A percentile compares a stretch with the other conserved stretches of the same genome.
Evolutionary conservation across 2,888 invertebrate species (phyloP).

Genomic region (Chalcis sispes): DNA sequence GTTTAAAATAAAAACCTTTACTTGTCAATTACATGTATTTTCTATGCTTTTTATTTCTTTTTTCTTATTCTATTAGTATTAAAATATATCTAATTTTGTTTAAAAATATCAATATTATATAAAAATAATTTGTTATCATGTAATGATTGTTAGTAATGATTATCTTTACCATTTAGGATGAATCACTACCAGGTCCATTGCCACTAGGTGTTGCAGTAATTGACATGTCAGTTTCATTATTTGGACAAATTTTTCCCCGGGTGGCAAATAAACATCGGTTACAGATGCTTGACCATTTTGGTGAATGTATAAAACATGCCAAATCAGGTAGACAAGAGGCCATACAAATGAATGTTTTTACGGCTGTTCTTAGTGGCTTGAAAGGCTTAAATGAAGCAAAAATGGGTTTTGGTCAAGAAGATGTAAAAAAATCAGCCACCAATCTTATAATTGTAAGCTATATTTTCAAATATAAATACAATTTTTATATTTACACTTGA

Average conservation of each 20-base stretch:
- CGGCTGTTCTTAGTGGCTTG: conserved; percentile 92
- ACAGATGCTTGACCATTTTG: conserved; percentile 98
- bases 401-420: conserved; percentile 90
- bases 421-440: conserved; percentile 90
- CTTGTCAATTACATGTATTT: too few relatives aligned
- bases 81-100: conserved; percentile 6
- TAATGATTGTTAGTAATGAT: too few relatives aligned
- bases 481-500: conserved; percentile 19
- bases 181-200: conserved; percentile 85
- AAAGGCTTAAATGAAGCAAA: conserved; percentile 93
- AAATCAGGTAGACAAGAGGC: conserved; percentile 96
- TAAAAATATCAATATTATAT: background rate
- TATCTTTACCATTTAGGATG: too few relatives aligned
- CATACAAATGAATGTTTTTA: conserved; percentile 96
- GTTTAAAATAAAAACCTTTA: too few relatives aligned
- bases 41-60: conserved; percentile 18
- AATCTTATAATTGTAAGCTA: conserved; percentile 85
- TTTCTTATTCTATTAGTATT: conserved; percentile 34
- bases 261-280: conserved; percentile 97
- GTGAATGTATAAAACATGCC: conserved; percentile 94
- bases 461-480: background rate
- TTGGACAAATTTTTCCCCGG: conserved; percentile 95
- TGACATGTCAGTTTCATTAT: conserved; percentile 93
- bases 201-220: conserved; percentile 97
- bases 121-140: background rate